Conservation (phyloP, 1,140 invertebrate genomes). For the Subanguina moxae region DNA sequence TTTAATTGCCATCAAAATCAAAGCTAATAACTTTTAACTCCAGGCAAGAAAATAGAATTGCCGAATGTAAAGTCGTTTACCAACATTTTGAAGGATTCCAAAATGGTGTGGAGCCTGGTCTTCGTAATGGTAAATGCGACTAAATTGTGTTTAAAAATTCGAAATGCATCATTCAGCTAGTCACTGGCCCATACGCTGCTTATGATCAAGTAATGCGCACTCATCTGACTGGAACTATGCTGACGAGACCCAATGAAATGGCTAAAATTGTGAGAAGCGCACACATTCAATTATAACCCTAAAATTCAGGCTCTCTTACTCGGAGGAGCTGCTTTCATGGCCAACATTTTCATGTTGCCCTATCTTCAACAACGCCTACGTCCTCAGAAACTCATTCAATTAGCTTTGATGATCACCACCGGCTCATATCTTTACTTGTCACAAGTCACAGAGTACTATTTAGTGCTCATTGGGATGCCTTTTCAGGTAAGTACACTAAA, state of each 20-base stretch:
- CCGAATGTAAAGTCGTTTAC: slow-evolving; percentile 13
- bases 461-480: slow-evolving; percentile 42
- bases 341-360: slow-evolving; percentile 41
- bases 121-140: slow-evolving; percentile 42
- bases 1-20: not conserved
- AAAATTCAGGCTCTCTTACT: slow-evolving; percentile 27
- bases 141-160: too few relatives aligned
- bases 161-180: slow-evolving; percentile 22
- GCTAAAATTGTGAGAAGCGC: slow-evolving; percentile 19
- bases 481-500: too few relatives aligned
- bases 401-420: slow-evolving; percentile 26
- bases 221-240: slow-evolving; percentile 34
- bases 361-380: slow-evolving; percentile 28
- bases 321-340: slow-evolving; percentile 30
- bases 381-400: slow-evolving; percentile 28
- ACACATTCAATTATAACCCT: not conserved
- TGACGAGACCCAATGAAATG: slow-evolving; percentile 38
- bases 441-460: slow-evolving; percentile 25
- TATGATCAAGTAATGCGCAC: slow-evolving; percentile 43
- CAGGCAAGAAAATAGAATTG: not conserved
- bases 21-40: not conserved
- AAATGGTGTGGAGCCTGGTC: slow-evolving; percentile 23
- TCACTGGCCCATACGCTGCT: slow-evolving; percentile 34
- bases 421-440: slow-evolving; percentile 37
- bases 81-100: slow-evolving; percentile 12